Conservation (phyloP, 2,888 invertebrate species). For the Lutraria lutraria region DNA sequence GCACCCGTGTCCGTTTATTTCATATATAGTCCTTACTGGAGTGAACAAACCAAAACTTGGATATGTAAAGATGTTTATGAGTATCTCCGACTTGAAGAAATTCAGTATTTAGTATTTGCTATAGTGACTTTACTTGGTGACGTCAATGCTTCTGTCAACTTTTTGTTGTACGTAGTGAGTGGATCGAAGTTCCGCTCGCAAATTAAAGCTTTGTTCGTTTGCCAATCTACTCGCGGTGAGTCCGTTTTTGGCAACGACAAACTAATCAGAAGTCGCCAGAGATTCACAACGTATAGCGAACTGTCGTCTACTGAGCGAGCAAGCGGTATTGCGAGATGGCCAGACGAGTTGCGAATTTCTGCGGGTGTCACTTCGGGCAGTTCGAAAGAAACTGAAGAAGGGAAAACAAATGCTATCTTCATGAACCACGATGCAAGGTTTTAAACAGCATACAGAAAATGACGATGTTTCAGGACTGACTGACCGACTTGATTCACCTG, state of each 20-base stretch:
- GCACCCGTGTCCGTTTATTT: conserved; percentile 59
- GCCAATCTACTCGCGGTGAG: conserved; percentile 28
- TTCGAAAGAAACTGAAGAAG: background rate
- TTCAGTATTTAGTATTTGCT: conserved; percentile 59
- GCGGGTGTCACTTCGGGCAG: background rate
- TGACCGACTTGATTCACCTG: background rate
- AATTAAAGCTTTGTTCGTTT: conserved; percentile 66
- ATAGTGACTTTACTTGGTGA: conserved; percentile 73
- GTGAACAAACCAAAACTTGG: background rate
- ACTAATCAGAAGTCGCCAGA: background rate
- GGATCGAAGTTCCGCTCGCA: conserved; percentile 77
- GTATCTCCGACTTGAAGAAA: conserved; percentile 33
- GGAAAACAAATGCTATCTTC: background rate
- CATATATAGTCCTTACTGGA: conserved; percentile 49
- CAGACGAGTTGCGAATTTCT: background rate
- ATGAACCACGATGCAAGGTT: background rate
- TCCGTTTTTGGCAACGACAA: conserved; percentile 43
- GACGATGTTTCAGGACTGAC: background rate
- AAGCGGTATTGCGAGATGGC: background rate
- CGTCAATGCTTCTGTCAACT: conserved; percentile 76
- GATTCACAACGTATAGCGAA: background rate
- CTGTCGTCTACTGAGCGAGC: background rate
- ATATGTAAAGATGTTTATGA: conserved; percentile 42
- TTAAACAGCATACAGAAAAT: background rate
- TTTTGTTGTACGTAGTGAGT: conserved; percentile 76